Conservation (phyloP, 2,113 vertebrate species). For the Rattus rattus region DNA sequence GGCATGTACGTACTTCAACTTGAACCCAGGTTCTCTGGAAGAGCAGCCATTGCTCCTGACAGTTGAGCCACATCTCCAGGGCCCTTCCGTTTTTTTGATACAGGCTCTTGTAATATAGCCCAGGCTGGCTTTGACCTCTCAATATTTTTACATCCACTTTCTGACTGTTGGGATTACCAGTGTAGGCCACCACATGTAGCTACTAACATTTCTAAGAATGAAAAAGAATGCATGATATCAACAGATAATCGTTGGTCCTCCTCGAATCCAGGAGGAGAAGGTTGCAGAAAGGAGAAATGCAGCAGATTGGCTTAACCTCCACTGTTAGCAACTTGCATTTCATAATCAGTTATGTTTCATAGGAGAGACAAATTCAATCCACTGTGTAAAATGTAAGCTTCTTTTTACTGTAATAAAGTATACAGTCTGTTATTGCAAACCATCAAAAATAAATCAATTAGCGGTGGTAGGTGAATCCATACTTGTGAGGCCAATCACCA, state of each 20-base stretch:
- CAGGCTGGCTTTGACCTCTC: background rate
- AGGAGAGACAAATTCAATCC: background rate
- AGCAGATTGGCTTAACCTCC: background rate
- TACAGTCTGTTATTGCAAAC: background rate
- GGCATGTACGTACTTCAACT: background rate
- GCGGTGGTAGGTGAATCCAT: background rate
- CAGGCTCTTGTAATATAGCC: background rate
- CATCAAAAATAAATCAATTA: background rate
- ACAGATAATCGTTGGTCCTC: background rate
- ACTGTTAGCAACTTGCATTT: background rate
- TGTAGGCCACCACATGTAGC: background rate
- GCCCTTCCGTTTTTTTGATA: background rate
- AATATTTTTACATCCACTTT: background rate
- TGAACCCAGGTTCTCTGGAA: background rate
- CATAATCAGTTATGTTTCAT: conserved; percentile 53
- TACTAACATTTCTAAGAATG: conserved; percentile 9
- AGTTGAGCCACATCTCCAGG: background rate
- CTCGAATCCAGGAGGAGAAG: background rate
- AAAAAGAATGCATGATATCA: background rate
- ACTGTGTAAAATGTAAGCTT: background rate
- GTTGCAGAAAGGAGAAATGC: background rate
- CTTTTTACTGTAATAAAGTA: background rate
- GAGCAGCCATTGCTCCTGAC: background rate
- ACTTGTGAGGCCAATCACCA: background rate
- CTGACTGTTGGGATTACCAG: background rate